These are phyloP conservation scores for Chelonus formosanus DNA, from an alignment of 2,888 invertebrate genomes.

Conservation along the genomic window DNA sequence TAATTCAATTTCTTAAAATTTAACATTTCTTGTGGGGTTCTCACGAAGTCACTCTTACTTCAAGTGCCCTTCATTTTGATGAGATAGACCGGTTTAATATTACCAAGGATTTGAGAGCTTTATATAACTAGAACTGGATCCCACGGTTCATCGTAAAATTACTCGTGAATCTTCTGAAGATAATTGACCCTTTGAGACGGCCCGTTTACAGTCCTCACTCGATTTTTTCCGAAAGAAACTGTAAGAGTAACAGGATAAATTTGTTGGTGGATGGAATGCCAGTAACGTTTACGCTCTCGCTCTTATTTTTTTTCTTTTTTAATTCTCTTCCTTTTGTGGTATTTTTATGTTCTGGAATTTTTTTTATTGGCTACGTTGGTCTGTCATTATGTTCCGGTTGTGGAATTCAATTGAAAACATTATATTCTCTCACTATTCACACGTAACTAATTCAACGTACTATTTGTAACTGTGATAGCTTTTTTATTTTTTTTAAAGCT, in stretches of 20 bases:
- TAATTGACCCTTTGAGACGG: constrained; percentile 23
- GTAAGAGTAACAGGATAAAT: constrained; percentile 42
- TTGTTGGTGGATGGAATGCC: constrained; percentile 52
- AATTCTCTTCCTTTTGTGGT: constrained; percentile 21
- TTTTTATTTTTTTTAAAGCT: neutral
- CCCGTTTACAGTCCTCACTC: constrained; percentile 48
- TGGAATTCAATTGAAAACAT: constrained; percentile 34
- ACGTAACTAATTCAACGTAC: neutral
- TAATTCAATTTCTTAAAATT: neutral
- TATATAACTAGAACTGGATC: constrained; percentile 14
- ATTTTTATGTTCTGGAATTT: constrained; percentile 41
- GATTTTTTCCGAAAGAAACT: constrained; percentile 36
- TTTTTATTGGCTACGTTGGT: constrained; percentile 31
- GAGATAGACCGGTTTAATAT: constrained; percentile 6
- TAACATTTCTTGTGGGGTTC: too few species aligned
- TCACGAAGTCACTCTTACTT: neutral
- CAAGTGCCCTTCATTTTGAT: neutral
- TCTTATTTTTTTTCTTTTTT: constrained; percentile 26
- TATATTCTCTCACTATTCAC: neutral
- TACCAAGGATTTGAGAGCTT: neutral
- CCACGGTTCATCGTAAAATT: constrained; percentile 16
- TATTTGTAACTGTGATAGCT: constrained; percentile 6
- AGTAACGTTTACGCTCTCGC: constrained; percentile 33
- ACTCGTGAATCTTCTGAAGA: constrained; percentile 14
- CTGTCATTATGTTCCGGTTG: constrained; percentile 36